Evolutionary conservation across 2,888 invertebrate species (phyloP).

Genomic region (Agrochola circellaris): DNA sequence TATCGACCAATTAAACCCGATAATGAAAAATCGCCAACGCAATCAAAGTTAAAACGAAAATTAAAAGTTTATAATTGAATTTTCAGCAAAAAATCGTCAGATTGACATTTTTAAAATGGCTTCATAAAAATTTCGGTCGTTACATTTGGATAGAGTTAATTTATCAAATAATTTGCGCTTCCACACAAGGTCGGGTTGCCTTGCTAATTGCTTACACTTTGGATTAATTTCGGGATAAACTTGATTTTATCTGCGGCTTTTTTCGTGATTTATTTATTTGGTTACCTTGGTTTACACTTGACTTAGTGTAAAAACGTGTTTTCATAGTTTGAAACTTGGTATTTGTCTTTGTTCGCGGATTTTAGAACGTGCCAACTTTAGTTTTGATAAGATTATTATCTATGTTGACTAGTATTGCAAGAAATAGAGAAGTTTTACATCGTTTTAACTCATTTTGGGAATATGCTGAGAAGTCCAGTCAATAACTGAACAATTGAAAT

Average conservation of each 20-base stretch:
- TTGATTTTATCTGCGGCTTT: slow-evolving; percentile 14
- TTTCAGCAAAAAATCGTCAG: slow-evolving; percentile 20
- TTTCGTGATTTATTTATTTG: not conserved
- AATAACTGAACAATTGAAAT: not conserved
- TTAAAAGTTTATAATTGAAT: slow-evolving; percentile 47
- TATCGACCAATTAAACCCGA: not conserved
- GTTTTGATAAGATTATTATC: not conserved
- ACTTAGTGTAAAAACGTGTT: not conserved
- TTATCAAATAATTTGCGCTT: slow-evolving; percentile 44
- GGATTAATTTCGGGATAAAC: slow-evolving; percentile 24
- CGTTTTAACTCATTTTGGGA: not conserved
- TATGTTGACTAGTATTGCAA: not conserved
- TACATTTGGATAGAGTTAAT: slow-evolving; percentile 43
- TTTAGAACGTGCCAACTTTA: not conserved
- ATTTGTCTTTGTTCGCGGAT: not conserved
- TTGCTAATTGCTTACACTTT: slow-evolving; percentile 33
- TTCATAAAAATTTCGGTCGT: slow-evolving; percentile 35
- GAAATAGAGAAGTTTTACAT: not conserved
- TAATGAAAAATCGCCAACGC: slow-evolving; percentile 10
- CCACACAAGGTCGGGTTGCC: not conserved
- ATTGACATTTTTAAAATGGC: slow-evolving; percentile 22
- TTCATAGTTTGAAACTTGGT: not conserved
- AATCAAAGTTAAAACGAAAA: slow-evolving; percentile 36
- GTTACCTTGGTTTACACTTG: not conserved
- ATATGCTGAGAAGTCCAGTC: too few relatives aligned